Conservation (phyloP, 2,888 invertebrate species). For the Zhuqinia jingwanae region DNA sequence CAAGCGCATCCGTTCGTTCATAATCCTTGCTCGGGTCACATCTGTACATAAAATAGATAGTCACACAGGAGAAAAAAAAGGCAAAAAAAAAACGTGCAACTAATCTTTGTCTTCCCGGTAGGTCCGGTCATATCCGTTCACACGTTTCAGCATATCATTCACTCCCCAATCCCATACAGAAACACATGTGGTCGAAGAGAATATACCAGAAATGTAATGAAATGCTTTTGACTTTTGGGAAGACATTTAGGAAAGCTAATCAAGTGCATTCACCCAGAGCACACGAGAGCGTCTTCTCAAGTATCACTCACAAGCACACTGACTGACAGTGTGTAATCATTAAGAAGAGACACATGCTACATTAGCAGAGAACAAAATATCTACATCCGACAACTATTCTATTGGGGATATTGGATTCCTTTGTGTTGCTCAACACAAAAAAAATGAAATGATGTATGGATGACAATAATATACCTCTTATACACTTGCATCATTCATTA, state of each 20-base stretch:
- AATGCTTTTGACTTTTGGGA: neutral
- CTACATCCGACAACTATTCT: slow-evolving; percentile 1
- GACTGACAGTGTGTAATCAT: slow-evolving; percentile 3
- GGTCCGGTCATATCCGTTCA: slow-evolving; percentile 22
- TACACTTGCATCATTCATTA: slow-evolving; percentile 13
- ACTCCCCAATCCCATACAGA: neutral
- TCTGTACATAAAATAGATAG: too few relatives aligned
- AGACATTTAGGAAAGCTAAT: slow-evolving; percentile 3
- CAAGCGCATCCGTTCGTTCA: slow-evolving; percentile 13
- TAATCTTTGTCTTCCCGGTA: slow-evolving; percentile 13
- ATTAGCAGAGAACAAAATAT: slow-evolving; percentile 17
- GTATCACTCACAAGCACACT: neutral
- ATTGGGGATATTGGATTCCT: too few relatives aligned
- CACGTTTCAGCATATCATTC: neutral
- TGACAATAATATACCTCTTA: slow-evolving; percentile 4
- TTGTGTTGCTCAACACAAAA: neutral
- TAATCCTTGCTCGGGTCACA: neutral
- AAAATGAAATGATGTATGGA: neutral
- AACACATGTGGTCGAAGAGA: neutral
- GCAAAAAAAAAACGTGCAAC: slow-evolving; percentile 4
- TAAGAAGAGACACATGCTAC: slow-evolving; percentile 24
- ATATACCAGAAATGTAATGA: too few relatives aligned
- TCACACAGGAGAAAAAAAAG: too few relatives aligned
- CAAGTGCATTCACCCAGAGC: slow-evolving; percentile 56
- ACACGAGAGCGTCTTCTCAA: slow-evolving; percentile 42